Base-by-base conservation (phyloP, 2,888 invertebrate genomes). In the Drosophila monieri region DNA sequence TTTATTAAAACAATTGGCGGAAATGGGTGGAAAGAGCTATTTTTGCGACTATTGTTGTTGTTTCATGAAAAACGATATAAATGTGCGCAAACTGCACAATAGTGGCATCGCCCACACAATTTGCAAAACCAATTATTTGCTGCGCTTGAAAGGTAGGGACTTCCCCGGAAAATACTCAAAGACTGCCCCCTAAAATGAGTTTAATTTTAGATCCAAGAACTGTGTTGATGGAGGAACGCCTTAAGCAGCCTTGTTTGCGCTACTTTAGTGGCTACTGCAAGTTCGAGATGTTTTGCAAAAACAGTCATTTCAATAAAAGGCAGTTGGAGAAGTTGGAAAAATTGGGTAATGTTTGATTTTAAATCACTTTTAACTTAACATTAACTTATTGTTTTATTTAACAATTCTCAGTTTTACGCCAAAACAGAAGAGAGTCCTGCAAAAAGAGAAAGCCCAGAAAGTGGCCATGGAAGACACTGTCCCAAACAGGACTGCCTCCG, bases 31-130 rank as follows among this genome's bases (percentile, higher is more conserved):
- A 1, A 90, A 88, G 76, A 91, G 89, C 71, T 91, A 90, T 79
- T 91, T 81, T 56, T 91, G 91, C 58, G 91, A 91, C 67, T 91
- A 91, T 59, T 91, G 91, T 51, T 74, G 83, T 32, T 91, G 91
- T 61, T 90, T 76, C 65, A 86, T 91, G 78, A 91, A 90, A 74
- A 90, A 90, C 59, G 89, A 91, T 68, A 37, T 89, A 14, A 90
- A 90, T 75, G 88, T 91, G 6, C 89, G 91, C 0, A 90, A 90
- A 70, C 78, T 80, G 6, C 91, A 91, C 60, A 88, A 89, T 32
- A 73, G 78, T 0, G 91, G 91, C 3, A 60, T 90, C 12, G 58
- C 79, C 12, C 91, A 91, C 62, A 89, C 88, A 18, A 87, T 89
- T 6, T 89, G 89, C 2, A 90, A 89, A 62, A 66, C 80, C 0